phyloP scores from a whole-genome alignment of 2,888 invertebrate species.

The Drosophila sordidula region DNA sequence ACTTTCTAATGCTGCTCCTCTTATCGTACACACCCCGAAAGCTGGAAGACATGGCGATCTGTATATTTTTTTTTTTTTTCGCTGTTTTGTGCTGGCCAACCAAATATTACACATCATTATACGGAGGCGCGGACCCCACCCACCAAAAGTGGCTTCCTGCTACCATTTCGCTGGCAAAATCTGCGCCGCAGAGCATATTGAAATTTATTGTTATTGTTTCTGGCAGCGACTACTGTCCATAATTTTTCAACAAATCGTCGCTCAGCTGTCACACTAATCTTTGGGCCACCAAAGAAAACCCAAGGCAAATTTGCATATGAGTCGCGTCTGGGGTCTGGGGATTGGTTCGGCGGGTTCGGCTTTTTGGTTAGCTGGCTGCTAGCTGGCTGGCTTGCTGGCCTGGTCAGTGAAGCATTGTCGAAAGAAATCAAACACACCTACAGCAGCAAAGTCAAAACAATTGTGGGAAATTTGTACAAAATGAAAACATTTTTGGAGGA shows the following conservation, averaged over 20 bases:
- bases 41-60: constrained; percentile 30
- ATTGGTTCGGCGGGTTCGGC: constrained; percentile 29
- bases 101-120: constrained; percentile 74
- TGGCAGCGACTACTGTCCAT: constrained; percentile 79
- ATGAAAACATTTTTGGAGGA: constrained; percentile 47
- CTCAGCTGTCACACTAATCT: constrained; percentile 81
- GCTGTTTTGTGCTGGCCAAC: neutral
- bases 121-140: constrained; percentile 39
- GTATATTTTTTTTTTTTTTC: neutral
- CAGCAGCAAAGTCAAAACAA: constrained; percentile 49
- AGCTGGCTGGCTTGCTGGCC: constrained; percentile 36
- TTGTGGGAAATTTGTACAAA: constrained; percentile 69
- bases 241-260: constrained; percentile 81
- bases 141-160: constrained; percentile 57
- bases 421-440: constrained; percentile 65
- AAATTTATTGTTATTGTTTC: constrained; percentile 76
- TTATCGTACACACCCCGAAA: constrained; percentile 37
- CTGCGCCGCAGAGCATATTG: constrained; percentile 48
- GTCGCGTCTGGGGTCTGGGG: constrained; percentile 19
- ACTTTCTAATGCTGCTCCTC: constrained; percentile 70
- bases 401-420: constrained; percentile 75
- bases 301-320: constrained; percentile 68
- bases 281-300: constrained; percentile 38
- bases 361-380: constrained; percentile 19
- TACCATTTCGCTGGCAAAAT: constrained; percentile 31